Base-by-base conservation (phyloP, 2,113 vertebrate genomes). In the Numenius arquata region DNA sequence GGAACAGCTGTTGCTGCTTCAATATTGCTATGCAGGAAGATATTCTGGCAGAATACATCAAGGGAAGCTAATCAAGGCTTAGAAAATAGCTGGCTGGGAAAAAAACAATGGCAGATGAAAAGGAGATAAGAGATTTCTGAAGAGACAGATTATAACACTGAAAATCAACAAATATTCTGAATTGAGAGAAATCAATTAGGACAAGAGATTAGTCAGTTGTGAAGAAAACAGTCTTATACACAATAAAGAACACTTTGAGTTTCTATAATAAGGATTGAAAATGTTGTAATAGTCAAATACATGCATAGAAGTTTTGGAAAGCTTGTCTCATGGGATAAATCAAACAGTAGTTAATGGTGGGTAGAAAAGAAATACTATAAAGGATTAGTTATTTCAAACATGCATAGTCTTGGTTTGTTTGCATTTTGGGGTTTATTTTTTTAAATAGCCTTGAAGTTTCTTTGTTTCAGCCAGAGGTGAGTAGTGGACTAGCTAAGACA, bases 51-150 rank as follows among this genome's bases (percentile, higher is more conserved):
- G 67, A 78, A 79, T 30, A 70, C 32, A 89, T 92, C 61, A 90
- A 90, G 83, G n/a, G 45, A 93, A 95, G 52, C 75, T 75, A 83
- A 90, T 85, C 68, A 79, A 94, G 66, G 40, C 59, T 53, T 65
- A 47, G 70, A 71, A 61, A 81, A 85, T n/a, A 91, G 40, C 50
- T 73, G 23, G 20, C 63, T 65, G 41, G 62, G 15, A 80, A 59
- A 73, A 11, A 43, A 40, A 23, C 38, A 26, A 53, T 66, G 11
- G 29, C 38, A 89, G 65, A 87, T 40, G 18, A 82, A 81, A 88
- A 94, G 21, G 59, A 92, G 56, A 19, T 12, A 43, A 26, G 63
- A 90, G 20, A 85, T 59, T 55, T 76, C 75, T 85, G 62, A 84
- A 94, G 75, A 74, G 27, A 68, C 19, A 11, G 1, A 71, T 36